Percentiles rank a stretch among this genome's conserved stretches.
Conservation (phyloP, 1,140 invertebrate species). For the Odontomachus brunneus region DNA sequence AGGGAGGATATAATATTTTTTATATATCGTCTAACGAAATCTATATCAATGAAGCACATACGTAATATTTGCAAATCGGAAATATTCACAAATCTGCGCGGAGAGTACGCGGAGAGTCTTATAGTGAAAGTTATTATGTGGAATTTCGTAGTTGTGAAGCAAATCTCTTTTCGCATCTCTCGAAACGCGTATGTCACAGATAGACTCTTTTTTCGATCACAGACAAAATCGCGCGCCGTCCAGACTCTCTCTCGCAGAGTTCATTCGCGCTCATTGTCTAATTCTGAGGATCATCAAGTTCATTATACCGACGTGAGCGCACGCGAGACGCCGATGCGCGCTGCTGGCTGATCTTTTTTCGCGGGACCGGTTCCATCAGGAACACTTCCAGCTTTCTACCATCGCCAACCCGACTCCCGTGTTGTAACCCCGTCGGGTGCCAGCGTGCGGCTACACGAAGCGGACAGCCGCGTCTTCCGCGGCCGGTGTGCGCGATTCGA, state of each 20-base stretch:
- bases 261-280: conserved; percentile 63
- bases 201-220: no score
- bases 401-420: conserved; percentile 55
- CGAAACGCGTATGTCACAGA: no score
- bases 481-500: conserved; percentile 73
- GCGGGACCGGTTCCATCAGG: conserved; percentile 71
- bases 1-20: no score
- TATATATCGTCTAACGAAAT: no score
- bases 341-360: conserved; percentile 49
- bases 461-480: conserved; percentile 69
- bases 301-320: conserved; percentile 64
- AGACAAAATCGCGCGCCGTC: no score
- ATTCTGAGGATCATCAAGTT: conserved; percentile 65
- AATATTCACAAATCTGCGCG: no score
- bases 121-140: no score
- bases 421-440: conserved; percentile 59
- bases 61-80: no score
- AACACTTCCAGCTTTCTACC: conserved; percentile 76
- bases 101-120: no score
- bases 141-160: no score
- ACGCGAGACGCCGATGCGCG: conserved; percentile 62
- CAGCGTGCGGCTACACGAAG: conserved; percentile 34
- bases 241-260: not conserved
- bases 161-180: no score
- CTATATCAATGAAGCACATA: no score